Evolutionary conservation across 2,888 invertebrate genomes (phyloP).

Genomic region (Electrophaes corylata): DNA sequence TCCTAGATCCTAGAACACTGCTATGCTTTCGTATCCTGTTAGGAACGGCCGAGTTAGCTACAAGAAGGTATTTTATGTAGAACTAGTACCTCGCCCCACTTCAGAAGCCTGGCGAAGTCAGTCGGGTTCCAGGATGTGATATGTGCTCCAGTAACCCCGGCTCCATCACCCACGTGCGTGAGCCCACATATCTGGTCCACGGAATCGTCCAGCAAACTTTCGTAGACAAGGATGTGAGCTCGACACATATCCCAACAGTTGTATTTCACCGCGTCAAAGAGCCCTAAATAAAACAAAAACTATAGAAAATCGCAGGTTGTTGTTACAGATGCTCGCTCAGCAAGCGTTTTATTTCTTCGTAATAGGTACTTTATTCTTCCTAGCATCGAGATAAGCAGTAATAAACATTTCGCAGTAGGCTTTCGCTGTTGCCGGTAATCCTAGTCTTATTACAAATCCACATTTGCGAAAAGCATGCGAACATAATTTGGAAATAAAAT

Average conservation of each 20-base stretch:
- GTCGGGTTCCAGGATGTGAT: conserved; percentile 89
- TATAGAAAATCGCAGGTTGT: neutral
- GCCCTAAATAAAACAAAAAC: conserved; percentile 66
- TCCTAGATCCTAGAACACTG: no score
- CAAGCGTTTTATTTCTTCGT: neutral
- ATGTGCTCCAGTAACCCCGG: conserved; percentile 85
- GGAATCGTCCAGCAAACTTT: conserved; percentile 90
- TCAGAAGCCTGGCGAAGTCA: conserved; percentile 88
- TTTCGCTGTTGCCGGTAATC: conserved; percentile 18
- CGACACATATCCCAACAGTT: conserved; percentile 88
- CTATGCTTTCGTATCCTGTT: no score
- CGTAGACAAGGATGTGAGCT: conserved; percentile 88
- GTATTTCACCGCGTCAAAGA: conserved; percentile 87
- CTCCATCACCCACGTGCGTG: conserved; percentile 88
- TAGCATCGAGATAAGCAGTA: neutral
- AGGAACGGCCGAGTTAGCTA: no score
- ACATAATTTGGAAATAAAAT: conserved; percentile 32
- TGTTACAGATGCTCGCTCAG: conserved; percentile 3
- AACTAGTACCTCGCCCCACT: conserved; percentile 89
- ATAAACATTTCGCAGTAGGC: conserved; percentile 31
- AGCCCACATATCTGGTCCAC: conserved; percentile 90
- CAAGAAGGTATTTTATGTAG: neutral
- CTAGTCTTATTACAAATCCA: conserved; percentile 26
- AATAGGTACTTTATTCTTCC: neutral
- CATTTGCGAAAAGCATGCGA: conserved; percentile 38